Conservation (phyloP, 92 coral and sea anemone species). For the Phenganax stokvisi region DNA sequence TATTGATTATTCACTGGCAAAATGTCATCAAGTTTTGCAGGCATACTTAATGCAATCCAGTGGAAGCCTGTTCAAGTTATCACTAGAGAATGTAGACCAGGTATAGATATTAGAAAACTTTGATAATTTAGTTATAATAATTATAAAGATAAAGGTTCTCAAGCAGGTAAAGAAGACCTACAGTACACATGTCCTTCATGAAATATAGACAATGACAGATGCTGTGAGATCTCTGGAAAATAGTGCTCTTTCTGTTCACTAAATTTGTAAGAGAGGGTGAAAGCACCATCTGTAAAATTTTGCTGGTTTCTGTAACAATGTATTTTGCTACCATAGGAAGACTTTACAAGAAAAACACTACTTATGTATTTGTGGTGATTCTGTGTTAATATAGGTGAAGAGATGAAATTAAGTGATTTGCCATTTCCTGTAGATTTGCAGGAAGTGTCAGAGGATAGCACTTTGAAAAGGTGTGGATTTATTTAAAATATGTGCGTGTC, state of each 20-base stretch:
- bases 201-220: too few relatives aligned
- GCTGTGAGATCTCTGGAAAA: too few relatives aligned
- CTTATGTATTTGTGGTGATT: background rate
- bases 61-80: constrained; percentile 10
- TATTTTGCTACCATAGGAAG: background rate
- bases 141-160: background rate
- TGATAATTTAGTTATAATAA: background rate
- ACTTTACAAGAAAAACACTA: background rate
- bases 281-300: too few relatives aligned
- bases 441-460: background rate
- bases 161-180: background rate
- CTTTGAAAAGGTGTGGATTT: background rate
- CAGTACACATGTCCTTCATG: too few relatives aligned
- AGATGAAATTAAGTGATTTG: background rate
- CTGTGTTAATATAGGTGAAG: background rate
- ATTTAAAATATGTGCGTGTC: background rate
- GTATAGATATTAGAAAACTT: background rate
- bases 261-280: too few relatives aligned
- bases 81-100: background rate
- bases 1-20: constrained; percentile 24
- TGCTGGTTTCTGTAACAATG: too few relatives aligned
- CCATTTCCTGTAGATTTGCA: background rate
- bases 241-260: too few relatives aligned
- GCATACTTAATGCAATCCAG: constrained; percentile 18
- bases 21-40: constrained; percentile 18